Evolutionary conservation across 2,888 invertebrate genomes (phyloP).

Genomic region (Andrena dorsata): DNA sequence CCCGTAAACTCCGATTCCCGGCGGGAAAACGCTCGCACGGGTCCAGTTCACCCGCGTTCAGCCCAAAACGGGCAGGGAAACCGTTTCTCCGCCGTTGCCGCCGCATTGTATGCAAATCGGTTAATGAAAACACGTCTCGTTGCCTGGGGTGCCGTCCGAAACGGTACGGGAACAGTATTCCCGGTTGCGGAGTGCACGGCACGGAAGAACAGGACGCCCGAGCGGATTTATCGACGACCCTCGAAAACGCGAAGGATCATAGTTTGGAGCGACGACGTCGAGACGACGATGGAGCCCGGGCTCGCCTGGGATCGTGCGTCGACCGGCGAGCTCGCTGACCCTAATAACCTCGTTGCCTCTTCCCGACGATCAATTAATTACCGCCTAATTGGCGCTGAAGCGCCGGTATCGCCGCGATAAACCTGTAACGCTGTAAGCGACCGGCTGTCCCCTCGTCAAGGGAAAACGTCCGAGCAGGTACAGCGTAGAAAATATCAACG

Average conservation of each 20-base stretch:
- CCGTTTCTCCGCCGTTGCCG: slow-evolving; percentile 3
- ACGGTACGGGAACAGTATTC: slow-evolving; percentile 18
- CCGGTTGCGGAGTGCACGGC: neutral
- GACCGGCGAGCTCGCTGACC: slow-evolving; percentile 72
- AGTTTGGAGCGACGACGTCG: neutral
- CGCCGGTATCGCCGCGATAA: slow-evolving; percentile 68
- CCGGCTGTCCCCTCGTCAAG: slow-evolving; percentile 30
- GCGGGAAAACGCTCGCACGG: neutral
- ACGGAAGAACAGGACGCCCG: neutral
- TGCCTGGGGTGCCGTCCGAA: neutral
- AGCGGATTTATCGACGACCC: neutral
- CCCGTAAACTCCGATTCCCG: neutral
- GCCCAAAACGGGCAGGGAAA: slow-evolving; percentile 21
- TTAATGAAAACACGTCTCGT: slow-evolving; percentile 19
- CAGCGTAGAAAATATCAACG: neutral
- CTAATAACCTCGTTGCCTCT: slow-evolving; percentile 79
- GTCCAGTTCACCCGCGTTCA: neutral
- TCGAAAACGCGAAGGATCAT: slow-evolving; percentile 14
- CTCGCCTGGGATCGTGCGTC: slow-evolving; percentile 51
- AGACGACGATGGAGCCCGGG: neutral
- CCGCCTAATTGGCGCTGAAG: slow-evolving; percentile 80
- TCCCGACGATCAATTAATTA: slow-evolving; percentile 81
- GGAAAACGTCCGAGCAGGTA: slow-evolving; percentile 16
- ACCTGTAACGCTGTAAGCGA: slow-evolving; percentile 58
- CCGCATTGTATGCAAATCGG: slow-evolving; percentile 31